A percentile compares a stretch with the other conserved stretches of the same genome.
Evolutionary conservation across 2,888 invertebrate species (phyloP).

Genomic region (Myopa tessellatipennis): DNA sequence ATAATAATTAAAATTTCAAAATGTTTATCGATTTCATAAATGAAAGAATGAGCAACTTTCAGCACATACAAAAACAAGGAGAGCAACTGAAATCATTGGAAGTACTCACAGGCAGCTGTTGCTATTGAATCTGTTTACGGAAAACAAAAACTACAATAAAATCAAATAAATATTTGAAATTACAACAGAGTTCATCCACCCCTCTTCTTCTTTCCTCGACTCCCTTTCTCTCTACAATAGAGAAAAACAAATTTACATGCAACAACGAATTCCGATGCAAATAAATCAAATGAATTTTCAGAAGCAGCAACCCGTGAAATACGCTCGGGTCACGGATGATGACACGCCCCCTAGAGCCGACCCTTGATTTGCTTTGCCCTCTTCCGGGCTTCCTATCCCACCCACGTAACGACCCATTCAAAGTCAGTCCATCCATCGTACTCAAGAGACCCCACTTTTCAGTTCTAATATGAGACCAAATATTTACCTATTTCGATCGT

Average conservation of each 20-base stretch:
- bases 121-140: background rate
- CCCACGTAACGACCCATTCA: background rate
- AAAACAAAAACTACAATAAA: background rate
- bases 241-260: background rate
- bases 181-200: background rate
- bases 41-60: no score
- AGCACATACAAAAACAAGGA: background rate
- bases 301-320: slow-evolving; percentile 18
- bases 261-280: background rate
- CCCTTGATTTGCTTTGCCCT: background rate
- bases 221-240: no score
- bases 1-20: no score
- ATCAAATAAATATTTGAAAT: background rate
- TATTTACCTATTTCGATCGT: background rate
- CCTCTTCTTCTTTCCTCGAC: no score
- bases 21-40: no score
- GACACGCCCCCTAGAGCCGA: background rate
- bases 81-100: background rate
- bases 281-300: slow-evolving; percentile 26
- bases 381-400: background rate
- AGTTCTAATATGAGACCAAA: background rate
- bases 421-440: background rate
- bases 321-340: background rate
- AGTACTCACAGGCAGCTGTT: background rate
- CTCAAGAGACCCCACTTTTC: background rate